Evolutionary conservation across 2,888 invertebrate genomes (phyloP), one percentile per base, ranked within the genome.

Genomic region (Cerceris ruficornis): DNA sequence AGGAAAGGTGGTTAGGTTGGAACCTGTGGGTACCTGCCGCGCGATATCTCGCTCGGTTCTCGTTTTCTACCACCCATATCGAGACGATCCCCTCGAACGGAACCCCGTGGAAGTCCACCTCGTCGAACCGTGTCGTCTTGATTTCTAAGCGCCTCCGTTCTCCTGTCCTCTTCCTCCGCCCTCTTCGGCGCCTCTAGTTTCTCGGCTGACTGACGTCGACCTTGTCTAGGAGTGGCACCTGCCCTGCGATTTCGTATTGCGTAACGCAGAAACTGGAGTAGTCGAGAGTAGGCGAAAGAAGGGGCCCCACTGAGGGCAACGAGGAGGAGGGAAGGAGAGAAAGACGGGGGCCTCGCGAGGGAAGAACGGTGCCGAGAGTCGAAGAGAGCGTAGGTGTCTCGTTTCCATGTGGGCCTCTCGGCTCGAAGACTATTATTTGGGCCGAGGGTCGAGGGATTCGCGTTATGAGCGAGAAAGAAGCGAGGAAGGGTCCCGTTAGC

Each of bases 401-500:
- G 85, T 86, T 87, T 87, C 80, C 82, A 81, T 77, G 84, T 82
- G 82, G 81, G 82, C 81, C 84, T 66, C 72, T 64, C 77, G 73
- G 81, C 77, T 85, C 85, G 86, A 88, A 88, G 87, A 87, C 89
- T 91, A 91, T 91, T 90, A 91, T 91, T 90, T 90, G 85, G 84
- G 84, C 86, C 83, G 87, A 81, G 89, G 85, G 84, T 85, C 86
- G 83, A 87, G 75, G 89, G 87, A 89, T 90, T 90, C 86, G 89
- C 88, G 88, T 90, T 90, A 89, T 84, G 87, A 89, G 87, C 87
- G 86, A 90, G 88, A 87, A 88, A 84, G 86, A 89, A 90, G 90
- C 90, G 90, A 89, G 83, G 90, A 90, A 90, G 90, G 90, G 89
- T 91, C 91, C 91, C 91, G 91, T 91, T 91, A 91, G 90, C 89